These are phyloP conservation scores for Pseudopleuronectes americanus DNA, from an alignment of 2,797 vertebrate species.

Conservation along the genomic window DNA sequence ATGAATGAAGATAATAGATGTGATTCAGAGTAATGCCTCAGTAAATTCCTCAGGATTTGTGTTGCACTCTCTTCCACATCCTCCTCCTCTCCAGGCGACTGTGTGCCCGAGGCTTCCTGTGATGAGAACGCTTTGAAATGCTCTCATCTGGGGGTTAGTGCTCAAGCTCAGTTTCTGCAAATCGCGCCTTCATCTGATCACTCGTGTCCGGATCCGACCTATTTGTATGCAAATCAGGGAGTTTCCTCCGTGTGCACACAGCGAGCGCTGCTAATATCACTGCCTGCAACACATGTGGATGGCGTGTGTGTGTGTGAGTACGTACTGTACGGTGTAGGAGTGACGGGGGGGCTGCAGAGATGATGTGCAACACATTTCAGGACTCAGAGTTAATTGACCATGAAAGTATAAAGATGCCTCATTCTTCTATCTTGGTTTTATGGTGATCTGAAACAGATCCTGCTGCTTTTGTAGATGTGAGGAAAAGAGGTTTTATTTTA, in stretches of 20 bases:
- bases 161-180: conserved; percentile 62
- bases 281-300: conserved; percentile 19
- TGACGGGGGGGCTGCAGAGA: neutral
- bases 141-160: conserved; percentile 57
- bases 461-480: neutral
- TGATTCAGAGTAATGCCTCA: neutral
- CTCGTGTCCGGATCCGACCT: conserved; percentile 48
- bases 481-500: too few relatives aligned
- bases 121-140: conserved; percentile 56
- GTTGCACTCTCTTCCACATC: conserved; percentile 10
- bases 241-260: conserved; percentile 20
- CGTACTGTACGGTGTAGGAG: conserved; percentile 19
- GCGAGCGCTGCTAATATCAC: conserved; percentile 36
- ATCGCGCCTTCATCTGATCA: conserved; percentile 68
- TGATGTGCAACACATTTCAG: conserved; percentile 27
- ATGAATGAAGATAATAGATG: conserved; percentile 5
- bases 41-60: conserved; percentile 16
- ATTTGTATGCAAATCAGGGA: conserved; percentile 62
- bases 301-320: conserved; percentile 15
- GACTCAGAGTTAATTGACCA: conserved; percentile 32
- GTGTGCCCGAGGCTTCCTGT: conserved; percentile 45
- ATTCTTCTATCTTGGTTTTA: conserved; percentile 10
- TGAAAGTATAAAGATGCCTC: conserved; percentile 26
- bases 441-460: conserved; percentile 3
- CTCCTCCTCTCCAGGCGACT: conserved; percentile 24